A percentile compares a stretch with the other conserved stretches of the same genome.
Conservation (phyloP, 1,140 invertebrate genomes). For the Drosophila kepulauana region DNA sequence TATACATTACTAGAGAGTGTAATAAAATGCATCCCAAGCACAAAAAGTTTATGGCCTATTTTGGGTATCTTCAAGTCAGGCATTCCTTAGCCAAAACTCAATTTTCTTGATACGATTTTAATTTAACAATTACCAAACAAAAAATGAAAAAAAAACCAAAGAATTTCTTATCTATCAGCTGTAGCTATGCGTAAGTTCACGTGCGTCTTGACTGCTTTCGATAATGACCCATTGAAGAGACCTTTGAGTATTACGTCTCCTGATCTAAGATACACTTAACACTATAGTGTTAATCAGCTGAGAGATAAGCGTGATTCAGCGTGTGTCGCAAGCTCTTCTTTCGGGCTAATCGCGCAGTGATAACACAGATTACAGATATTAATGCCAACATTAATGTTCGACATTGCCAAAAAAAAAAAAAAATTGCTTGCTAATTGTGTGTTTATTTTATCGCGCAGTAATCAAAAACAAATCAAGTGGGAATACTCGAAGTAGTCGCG, state of each 20-base stretch:
- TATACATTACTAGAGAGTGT: no score
- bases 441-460: conserved; percentile 36
- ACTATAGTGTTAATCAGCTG: not conserved
- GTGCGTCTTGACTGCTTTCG: conserved; percentile 62
- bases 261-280: conserved; percentile 30
- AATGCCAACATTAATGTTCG: not conserved
- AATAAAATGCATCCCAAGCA: not conserved
- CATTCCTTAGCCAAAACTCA: not conserved
- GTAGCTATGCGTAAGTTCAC: conserved; percentile 42
- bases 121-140: conserved; percentile 30
- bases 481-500: not conserved
- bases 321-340: not conserved
- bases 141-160: not conserved
- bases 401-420: conserved; percentile 1
- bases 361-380: conserved; percentile 2
- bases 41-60: not conserved
- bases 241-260: conserved; percentile 52
- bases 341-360: not conserved
- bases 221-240: conserved; percentile 51
- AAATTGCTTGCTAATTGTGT: not conserved
- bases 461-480: not conserved
- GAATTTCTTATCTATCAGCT: conserved; percentile 34
- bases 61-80: conserved; percentile 14
- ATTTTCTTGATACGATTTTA: conserved; percentile 6
- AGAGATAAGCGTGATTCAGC: conserved; percentile 46